phyloP scores from a whole-genome alignment of 2,888 invertebrate genomes.

The Glyphotaelius pellucidus region DNA sequence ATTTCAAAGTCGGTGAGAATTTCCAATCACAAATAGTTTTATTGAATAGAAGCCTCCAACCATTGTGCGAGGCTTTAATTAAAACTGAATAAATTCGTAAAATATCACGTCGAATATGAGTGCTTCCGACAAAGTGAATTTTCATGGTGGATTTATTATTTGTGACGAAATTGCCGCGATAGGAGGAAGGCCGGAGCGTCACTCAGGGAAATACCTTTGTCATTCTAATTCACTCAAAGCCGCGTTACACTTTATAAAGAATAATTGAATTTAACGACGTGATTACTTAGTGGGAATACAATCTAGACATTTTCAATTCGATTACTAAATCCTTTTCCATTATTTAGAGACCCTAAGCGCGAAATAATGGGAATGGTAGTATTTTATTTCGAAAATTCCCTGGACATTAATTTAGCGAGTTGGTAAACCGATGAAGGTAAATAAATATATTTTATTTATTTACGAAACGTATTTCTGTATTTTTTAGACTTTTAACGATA shows the following conservation, averaged over 20 bases:
- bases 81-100: slow-evolving; percentile 36
- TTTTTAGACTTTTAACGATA: background rate
- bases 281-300: background rate
- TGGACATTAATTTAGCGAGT: background rate
- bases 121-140: slow-evolving; percentile 35
- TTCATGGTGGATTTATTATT: slow-evolving; percentile 8
- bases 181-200: slow-evolving; percentile 11
- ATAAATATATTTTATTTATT: background rate
- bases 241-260: background rate
- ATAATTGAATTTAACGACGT: slow-evolving; percentile 2
- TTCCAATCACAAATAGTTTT: slow-evolving; percentile 28
- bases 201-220: background rate
- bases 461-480: background rate
- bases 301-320: background rate
- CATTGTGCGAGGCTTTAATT: slow-evolving; percentile 8
- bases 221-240: background rate
- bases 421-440: background rate
- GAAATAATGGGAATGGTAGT: background rate
- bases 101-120: slow-evolving; percentile 35
- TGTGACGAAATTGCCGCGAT: slow-evolving; percentile 16
- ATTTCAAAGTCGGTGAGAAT: background rate
- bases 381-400: background rate
- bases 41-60: background rate
- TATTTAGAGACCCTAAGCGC: background rate
- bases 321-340: background rate